Conservation (phyloP, 2,888 invertebrate species). For the Caenorhabditis sp. region DNA sequence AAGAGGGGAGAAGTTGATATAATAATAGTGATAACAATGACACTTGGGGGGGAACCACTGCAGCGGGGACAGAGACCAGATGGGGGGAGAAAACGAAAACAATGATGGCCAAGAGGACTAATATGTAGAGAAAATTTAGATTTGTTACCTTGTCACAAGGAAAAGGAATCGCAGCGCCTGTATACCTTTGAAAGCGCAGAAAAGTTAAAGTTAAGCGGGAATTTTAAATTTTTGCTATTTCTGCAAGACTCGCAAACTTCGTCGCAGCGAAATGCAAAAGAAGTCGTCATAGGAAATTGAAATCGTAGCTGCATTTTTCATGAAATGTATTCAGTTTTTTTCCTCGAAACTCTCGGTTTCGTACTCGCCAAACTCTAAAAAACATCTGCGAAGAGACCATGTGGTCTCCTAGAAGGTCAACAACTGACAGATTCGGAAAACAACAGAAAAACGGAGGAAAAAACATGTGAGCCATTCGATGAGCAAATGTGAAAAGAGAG, state of each 20-base stretch:
- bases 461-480: neutral
- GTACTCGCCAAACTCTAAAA: neutral
- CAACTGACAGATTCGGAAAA: neutral
- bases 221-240: no score
- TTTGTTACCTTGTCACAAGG: no score
- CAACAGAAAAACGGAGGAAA: slow-evolving; percentile 7
- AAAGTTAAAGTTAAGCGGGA: no score
- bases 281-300: no score
- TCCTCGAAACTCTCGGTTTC: neutral
- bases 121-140: no score
- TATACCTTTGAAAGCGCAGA: no score
- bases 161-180: no score
- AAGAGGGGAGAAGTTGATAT: slow-evolving; percentile 10
- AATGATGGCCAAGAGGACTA: neutral
- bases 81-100: slow-evolving; percentile 5
- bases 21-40: slow-evolving; percentile 16
- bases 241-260: no score
- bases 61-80: neutral
- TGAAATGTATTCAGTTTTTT: no score
- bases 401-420: neutral
- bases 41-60: neutral
- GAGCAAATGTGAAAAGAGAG: neutral
- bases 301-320: no score
- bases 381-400: neutral
- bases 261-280: no score